These are phyloP conservation scores for Papilio aristodemus DNA, from an alignment of 1,140 invertebrate species.

Conservation along the genomic window DNA sequence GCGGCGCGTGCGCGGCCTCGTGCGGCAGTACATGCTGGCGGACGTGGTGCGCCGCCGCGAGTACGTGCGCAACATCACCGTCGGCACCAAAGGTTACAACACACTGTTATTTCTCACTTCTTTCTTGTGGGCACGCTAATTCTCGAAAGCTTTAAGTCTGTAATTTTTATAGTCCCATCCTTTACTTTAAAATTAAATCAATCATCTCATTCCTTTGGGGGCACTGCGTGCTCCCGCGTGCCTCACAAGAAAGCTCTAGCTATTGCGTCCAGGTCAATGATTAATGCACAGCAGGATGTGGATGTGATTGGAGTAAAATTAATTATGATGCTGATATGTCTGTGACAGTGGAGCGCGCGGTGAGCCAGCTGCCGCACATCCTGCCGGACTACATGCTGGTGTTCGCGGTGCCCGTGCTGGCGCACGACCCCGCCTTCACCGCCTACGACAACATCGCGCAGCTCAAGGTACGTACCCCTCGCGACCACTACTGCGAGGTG, in stretches of 20 bases:
- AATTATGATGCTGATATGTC: not conserved
- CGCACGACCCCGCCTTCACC: slow-evolving; percentile 93
- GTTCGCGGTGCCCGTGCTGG: slow-evolving; percentile 95
- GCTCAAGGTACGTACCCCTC: slow-evolving; percentile 86
- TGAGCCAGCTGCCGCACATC: slow-evolving; percentile 90
- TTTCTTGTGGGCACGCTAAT: too few species aligned
- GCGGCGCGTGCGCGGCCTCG: slow-evolving; percentile 84
- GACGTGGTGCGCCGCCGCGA: slow-evolving; percentile 95
- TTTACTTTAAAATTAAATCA: too few species aligned
- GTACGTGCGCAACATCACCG: slow-evolving; percentile 91
- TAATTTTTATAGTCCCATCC: too few species aligned
- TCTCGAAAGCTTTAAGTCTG: too few species aligned
- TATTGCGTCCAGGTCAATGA: too few species aligned
- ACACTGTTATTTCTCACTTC: too few species aligned
- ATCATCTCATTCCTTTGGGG: too few species aligned
- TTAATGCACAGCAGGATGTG: too few species aligned
- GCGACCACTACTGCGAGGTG: too few species aligned
- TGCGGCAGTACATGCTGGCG: slow-evolving; percentile 89
- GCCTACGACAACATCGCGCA: slow-evolving; percentile 87
- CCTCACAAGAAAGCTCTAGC: too few species aligned
- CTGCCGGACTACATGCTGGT: slow-evolving; percentile 98
- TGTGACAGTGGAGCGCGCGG: slow-evolving; percentile 82
- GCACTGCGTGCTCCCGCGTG: too few species aligned
- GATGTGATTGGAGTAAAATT: slow-evolving; percentile 24
- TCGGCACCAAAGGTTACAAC: slow-evolving; percentile 67